Base-by-base conservation (phyloP, 1,140 invertebrate species). In the Sycophila sp. region DNA sequence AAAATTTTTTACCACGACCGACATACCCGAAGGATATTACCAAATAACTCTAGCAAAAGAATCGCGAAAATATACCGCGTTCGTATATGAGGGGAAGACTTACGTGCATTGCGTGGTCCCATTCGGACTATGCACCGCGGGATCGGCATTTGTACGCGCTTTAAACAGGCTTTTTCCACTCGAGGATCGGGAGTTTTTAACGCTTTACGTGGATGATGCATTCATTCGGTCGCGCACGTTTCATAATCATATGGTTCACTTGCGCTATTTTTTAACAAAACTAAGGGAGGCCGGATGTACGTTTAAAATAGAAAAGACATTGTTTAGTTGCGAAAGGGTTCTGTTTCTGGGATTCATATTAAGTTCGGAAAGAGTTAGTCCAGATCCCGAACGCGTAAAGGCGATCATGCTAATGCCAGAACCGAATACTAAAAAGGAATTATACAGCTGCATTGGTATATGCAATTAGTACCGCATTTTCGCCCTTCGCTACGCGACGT, bases 51-150 rank as follows among this genome's bases (percentile, higher is more conserved):
- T 65, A 8, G 4, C 22, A 24, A 22, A 53, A 17, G 15, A 38
- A 2, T 38, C 30, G 4, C 30, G 63, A 8, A 65, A 65, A 65
- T 65, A 65, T 13, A 65, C 63, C 1, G 63, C 45, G 4, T 65
- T 65, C 26, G 3, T 53, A 4, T 11, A 53, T 4, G 32, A 36
- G 4, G 45, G 45, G 1, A 36, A 36, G 10, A 8, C n/a, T 17
- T 65, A 51, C 24, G n/a, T 19, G 4, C 53, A 53, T 65, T 36
- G 63, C n/a, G 15, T 45, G 2, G 30, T 65, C 13, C 63, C 63
- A 3, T 65, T 53, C 19, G 63, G 63, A 13, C 6, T 65, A 2
- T 34, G 36, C 34, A 38, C 32, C 4, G 26, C 63, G 30, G 63
- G 63, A 2, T 17, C 28, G 3, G 63, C 47, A 0, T 65, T 65